Conservation (phyloP, 1,140 invertebrate genomes). For the Bombus terrestris region DNA sequence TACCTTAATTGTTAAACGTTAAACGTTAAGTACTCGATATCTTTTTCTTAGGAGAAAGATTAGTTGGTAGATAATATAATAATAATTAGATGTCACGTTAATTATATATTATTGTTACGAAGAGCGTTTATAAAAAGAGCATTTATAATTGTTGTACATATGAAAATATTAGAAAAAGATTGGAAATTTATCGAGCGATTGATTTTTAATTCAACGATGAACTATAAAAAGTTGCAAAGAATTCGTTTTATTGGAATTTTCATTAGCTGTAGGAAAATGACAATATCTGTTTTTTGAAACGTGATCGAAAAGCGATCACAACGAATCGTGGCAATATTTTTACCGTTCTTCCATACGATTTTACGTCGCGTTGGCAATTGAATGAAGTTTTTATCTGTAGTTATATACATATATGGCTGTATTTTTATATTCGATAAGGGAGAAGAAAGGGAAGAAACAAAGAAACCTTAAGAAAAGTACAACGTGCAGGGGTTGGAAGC, state of each 20-base stretch:
- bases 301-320: background rate
- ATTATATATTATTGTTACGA: background rate
- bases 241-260: background rate
- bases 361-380: background rate
- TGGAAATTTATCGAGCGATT: background rate
- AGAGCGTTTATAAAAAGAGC: background rate
- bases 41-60: background rate
- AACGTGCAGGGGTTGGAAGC: background rate
- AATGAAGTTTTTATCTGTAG: background rate
- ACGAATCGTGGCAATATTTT: constrained; percentile 34
- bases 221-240: background rate
- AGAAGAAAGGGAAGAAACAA: no score
- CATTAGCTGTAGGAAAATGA: background rate
- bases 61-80: background rate
- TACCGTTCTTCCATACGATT: background rate
- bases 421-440: background rate
- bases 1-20: background rate
- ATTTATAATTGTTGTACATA: constrained; percentile 18
- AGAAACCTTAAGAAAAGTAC: constrained; percentile 16
- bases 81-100: background rate
- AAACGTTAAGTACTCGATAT: background rate
- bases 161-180: background rate
- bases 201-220: background rate
- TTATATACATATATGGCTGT: background rate
- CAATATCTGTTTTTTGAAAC: no score